Evolutionary conservation across 1,140 invertebrate genomes (phyloP), one percentile per base, ranked within the genome.

Genomic region (Nymphalis io): DNA sequence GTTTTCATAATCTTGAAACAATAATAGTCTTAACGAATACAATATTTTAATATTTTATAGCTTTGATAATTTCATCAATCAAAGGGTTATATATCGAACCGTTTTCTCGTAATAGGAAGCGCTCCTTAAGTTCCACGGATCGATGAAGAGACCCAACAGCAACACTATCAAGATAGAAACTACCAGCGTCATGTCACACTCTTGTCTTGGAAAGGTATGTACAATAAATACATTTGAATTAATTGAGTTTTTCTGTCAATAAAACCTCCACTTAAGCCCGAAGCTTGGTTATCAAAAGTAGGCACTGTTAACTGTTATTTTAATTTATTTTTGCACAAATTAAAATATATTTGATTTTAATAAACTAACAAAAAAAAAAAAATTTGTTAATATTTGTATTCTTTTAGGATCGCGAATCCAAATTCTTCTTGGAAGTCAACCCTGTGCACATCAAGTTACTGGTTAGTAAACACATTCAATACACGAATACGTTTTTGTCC

Each of bases 391-490:
- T 21, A 33, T 57, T 58, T 20, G 73, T 62, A 70, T 63, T 23
- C 18, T 81, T 77, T n/a, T 72, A 91, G 84, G 84, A 92, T 39
- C 85, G 85, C 40, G 85, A 87, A 72, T 85, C 89, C 8, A 84
- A 88, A 20, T 65, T 93, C 12, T 83, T 92, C 48, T 76, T 91
- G 0, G 87, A 90, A 79, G 88, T 82, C 0, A 92, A 91, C 70
- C 75, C 81, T 0, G 85, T 82, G 18, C 79, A 92, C 68, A 60
- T 88, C 5, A 89, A 92, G 27, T 62, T 94, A 3, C 73, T 93
- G 57, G 75, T 93, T 82, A 84, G 85, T 76, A 20, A 20, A 18
- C 15, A 20, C 16, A 40, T 60, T 44, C 8, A 55, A 4, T 55
- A 4, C 5, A 8, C 10, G 5, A 5, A 3, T 33, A 53, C 3